phyloP scores from a whole-genome alignment of 35 echinoderm and acorn worm genomes.

The Ophiothrix spiculata region DNA sequence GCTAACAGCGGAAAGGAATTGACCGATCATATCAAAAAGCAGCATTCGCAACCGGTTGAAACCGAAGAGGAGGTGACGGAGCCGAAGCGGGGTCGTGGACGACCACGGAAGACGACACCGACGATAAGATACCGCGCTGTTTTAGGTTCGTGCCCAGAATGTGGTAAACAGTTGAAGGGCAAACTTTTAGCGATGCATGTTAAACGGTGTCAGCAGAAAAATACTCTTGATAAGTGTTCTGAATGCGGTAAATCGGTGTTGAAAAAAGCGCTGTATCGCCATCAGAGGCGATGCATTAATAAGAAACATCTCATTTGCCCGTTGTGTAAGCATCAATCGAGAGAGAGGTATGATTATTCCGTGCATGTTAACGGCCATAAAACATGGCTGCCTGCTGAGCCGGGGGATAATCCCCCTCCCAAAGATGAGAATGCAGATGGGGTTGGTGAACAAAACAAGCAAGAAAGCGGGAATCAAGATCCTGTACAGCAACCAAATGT shows the following conservation, averaged over 20 bases:
- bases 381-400: slow-evolving; percentile 68
- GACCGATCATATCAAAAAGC: slow-evolving; percentile 16
- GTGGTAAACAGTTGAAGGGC: not conserved
- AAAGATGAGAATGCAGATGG: too few species aligned
- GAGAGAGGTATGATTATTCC: slow-evolving; percentile 72
- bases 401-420: too few species aligned
- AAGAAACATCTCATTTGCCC: slow-evolving; percentile 63
- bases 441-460: slow-evolving; percentile 3
- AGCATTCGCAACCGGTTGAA: slow-evolving; percentile 5
- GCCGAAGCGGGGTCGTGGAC: not conserved
- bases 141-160: not conserved
- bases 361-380: slow-evolving; percentile 88
- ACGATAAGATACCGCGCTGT: not conserved
- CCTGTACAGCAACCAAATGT: not conserved
- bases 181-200: not conserved
- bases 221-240: not conserved
- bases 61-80: not conserved
- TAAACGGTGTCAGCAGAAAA: not conserved
- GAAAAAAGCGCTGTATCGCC: slow-evolving; percentile 30
- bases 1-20: slow-evolving; percentile 14
- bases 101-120: not conserved
- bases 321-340: slow-evolving; percentile 80
- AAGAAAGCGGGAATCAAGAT: not conserved
- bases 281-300: slow-evolving; percentile 70
- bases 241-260: slow-evolving; percentile 41